Evolutionary conservation across 1,140 invertebrate genomes (phyloP).

Genomic region (Drosophila orosa): DNA sequence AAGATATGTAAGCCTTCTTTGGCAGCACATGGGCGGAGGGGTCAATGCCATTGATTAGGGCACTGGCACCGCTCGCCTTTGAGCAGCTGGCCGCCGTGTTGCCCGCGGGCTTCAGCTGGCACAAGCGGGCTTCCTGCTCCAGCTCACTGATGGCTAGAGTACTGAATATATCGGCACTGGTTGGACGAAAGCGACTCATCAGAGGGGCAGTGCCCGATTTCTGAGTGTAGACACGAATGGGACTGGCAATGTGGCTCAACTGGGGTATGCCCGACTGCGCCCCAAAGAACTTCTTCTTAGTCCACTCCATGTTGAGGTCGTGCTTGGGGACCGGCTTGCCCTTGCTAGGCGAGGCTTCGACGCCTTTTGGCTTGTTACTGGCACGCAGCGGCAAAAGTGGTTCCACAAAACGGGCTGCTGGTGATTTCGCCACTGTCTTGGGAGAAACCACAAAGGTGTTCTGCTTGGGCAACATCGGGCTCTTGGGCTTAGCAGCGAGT

Average conservation of each 20-base stretch:
- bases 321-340: conserved; percentile 13
- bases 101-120: conserved; percentile 19
- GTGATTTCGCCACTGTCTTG: conserved; percentile 2
- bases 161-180: conserved; percentile 35
- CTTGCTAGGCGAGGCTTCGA: conserved; percentile 7
- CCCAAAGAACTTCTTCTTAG: conserved; percentile 57
- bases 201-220: conserved; percentile 77
- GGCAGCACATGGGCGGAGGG: conserved; percentile 51
- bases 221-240: conserved; percentile 83
- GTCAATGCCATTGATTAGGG: conserved; percentile 26
- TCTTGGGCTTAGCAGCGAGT: conserved; percentile 5
- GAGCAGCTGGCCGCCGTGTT: not conserved
- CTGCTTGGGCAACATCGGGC: conserved; percentile 40
- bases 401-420: conserved; percentile 10
- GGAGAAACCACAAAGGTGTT: conserved; percentile 63
- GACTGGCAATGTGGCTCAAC: conserved; percentile 77
- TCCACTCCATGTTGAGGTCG: conserved; percentile 46
- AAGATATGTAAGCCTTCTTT: conserved; percentile 80
- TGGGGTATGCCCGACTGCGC: conserved; percentile 44
- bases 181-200: conserved; percentile 64
- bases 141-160: conserved; percentile 52
- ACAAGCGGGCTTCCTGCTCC: conserved; percentile 64
- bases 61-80: conserved; percentile 1
- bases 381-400: conserved; percentile 23
- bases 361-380: conserved; percentile 18